Evolutionary conservation across 2,797 vertebrate species (phyloP), one percentile per base, ranked within the genome.

Genomic region (Lerista edwardsae): DNA sequence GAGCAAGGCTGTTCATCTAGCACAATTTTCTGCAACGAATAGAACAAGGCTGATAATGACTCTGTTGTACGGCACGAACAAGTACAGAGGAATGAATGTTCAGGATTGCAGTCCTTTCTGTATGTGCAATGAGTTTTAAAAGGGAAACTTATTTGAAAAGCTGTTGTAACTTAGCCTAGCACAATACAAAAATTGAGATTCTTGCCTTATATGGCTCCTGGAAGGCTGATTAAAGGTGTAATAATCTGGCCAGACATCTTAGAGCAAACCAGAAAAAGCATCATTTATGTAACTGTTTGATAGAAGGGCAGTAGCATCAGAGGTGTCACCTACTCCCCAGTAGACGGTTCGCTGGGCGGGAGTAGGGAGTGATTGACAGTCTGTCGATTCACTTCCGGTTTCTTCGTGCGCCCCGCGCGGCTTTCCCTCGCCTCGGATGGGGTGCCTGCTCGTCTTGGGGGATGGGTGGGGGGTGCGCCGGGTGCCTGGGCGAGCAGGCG

Each of bases 31-130:
- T 0, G 0, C 78, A 67, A 89, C 68, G 79, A 82, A 17, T 10
- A 79, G 59, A 88, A 15, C 75, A 62, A 0, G 4, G 47, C 57
- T 88, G 36, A 74, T 76, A 67, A 39, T 67, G 59, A 27, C 55
- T 0, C 0, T 55, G 6, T 86, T 84, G 34, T 79, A 69, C 62
- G 85, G 55, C 67, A 87, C 41, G 19, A 77, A 79, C 36, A 82
- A 86, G 67, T 79, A 87, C 83, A 41, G 83, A 21, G 57, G 41
- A 88, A 23, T 55, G 17, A 83, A 29, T 44, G 29, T 6, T 51
- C 27, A 89, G 62, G 61, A 61, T 64, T 82, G 57, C 51, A 86
- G 29, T 81, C n/a, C 47, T 39, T 84, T 87, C 51, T 51, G 84
- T 41, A 80, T 81, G 73, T 81, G 17, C 0, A 6, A 3, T 81